Conservation (phyloP, 1,140 invertebrate genomes). For the Asbolus verrucosus region DNA sequence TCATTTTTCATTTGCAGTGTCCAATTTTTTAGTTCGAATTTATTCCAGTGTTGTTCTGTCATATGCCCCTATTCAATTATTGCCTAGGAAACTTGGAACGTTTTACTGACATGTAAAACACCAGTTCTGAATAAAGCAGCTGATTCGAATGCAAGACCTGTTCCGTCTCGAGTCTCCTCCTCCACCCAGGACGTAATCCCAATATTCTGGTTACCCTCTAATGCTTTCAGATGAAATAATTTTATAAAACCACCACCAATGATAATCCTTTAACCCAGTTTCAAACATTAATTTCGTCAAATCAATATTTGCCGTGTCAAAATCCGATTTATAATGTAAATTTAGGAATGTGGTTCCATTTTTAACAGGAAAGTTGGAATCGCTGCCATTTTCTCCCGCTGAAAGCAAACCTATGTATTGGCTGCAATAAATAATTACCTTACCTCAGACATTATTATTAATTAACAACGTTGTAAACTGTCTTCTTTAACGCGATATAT, state of each 20-base stretch:
- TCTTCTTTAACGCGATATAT: slow-evolving; percentile 7
- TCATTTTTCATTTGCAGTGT: too few species aligned
- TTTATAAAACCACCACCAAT: slow-evolving; percentile 34
- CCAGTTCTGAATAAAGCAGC: not conserved
- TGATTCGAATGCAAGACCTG: not conserved
- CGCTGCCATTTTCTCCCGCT: too few species aligned
- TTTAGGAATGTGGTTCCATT: not conserved
- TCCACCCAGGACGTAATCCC: not conserved
- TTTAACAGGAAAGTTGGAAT: too few species aligned
- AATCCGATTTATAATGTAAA: slow-evolving; percentile 25
- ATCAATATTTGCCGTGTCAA: slow-evolving; percentile 29
- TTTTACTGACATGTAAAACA: too few species aligned
- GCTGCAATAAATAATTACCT: too few species aligned
- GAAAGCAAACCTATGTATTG: too few species aligned
- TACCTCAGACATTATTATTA: not conserved
- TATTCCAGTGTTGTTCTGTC: too few species aligned
- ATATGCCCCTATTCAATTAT: too few species aligned
- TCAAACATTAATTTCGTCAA: slow-evolving; percentile 30
- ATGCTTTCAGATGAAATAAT: slow-evolving; percentile 32
- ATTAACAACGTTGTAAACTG: not conserved
- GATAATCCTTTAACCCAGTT: slow-evolving; percentile 22
- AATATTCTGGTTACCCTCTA: slow-evolving; percentile 11
- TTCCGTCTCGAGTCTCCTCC: not conserved
- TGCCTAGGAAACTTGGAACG: too few species aligned
- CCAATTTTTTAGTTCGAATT: too few species aligned